Percentiles rank a stretch among this genome's conserved stretches.
Conservation (phyloP, 1,140 invertebrate species). For the Elysia chlorotica region DNA sequence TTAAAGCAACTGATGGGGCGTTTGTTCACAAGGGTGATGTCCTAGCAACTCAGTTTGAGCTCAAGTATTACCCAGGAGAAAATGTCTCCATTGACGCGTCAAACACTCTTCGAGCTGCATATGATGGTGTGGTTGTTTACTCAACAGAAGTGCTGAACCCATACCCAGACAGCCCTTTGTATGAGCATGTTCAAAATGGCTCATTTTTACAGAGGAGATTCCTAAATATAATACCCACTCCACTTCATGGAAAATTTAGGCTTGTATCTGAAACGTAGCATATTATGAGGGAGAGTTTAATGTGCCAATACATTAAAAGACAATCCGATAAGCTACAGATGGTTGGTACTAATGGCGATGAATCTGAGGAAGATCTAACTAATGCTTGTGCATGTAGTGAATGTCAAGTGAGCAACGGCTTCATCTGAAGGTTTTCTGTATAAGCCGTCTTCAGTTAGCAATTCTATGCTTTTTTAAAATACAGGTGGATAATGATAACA, state of each 20-base stretch:
- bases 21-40: conserved; percentile 48
- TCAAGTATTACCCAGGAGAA: conserved; percentile 49
- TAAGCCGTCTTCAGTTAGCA: too few relatives aligned
- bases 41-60: conserved; percentile 38
- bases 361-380: too few relatives aligned
- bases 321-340: too few relatives aligned
- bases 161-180: conserved; percentile 48
- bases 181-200: conserved; percentile 38
- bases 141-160: conserved; percentile 42
- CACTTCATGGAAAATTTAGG: conserved; percentile 42
- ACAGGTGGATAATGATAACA: too few relatives aligned
- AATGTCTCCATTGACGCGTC: conserved; percentile 42
- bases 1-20: conserved; percentile 37
- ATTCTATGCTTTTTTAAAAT: too few relatives aligned
- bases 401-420: too few relatives aligned
- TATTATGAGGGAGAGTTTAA: too few relatives aligned
- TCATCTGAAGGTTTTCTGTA: too few relatives aligned
- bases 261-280: conserved; percentile 43
- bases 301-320: too few relatives aligned
- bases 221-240: conserved; percentile 41
- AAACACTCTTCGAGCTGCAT: conserved; percentile 35
- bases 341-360: too few relatives aligned
- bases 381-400: too few relatives aligned
- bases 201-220: conserved; percentile 40
- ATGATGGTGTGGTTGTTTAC: conserved; percentile 41